Conservation (phyloP, 2,113 vertebrate genomes). For the Onychostruthus taczanowskii region DNA sequence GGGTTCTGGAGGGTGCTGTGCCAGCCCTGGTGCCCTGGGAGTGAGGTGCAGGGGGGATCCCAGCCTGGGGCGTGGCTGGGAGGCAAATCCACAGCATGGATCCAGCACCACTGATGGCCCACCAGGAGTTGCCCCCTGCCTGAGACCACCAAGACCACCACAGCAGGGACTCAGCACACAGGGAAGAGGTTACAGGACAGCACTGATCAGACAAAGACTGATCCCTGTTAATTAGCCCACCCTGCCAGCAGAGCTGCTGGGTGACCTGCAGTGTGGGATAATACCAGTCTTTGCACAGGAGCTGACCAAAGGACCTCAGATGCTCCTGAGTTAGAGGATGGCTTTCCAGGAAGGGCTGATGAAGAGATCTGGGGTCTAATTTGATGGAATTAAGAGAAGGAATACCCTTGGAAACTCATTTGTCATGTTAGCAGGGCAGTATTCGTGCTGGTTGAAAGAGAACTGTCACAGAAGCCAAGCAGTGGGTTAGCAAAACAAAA, state of each 20-base stretch:
- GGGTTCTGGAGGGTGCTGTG: not conserved
- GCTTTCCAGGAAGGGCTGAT: not conserved
- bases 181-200: not conserved
- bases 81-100: too few relatives aligned
- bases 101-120: not conserved
- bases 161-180: not conserved
- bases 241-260: not conserved
- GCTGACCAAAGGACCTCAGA: not conserved
- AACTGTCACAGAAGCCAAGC: not conserved
- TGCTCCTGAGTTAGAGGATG: not conserved
- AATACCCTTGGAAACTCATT: not conserved
- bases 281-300: not conserved
- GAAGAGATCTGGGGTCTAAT: not conserved
- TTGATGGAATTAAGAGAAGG: not conserved
- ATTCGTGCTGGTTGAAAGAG: not conserved
- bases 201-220: not conserved
- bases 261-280: not conserved
- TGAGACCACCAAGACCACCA: fast-evolving
- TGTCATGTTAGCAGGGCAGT: not conserved
- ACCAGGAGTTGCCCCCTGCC: not conserved
- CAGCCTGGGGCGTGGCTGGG: fast-evolving
- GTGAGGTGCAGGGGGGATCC: fast-evolving
- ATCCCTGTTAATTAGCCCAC: not conserved
- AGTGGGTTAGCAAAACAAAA: not conserved
- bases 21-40: fast-evolving